Evolutionary conservation across 2,113 vertebrate species (phyloP).

Genomic region (Hipposideros armiger): DNA sequence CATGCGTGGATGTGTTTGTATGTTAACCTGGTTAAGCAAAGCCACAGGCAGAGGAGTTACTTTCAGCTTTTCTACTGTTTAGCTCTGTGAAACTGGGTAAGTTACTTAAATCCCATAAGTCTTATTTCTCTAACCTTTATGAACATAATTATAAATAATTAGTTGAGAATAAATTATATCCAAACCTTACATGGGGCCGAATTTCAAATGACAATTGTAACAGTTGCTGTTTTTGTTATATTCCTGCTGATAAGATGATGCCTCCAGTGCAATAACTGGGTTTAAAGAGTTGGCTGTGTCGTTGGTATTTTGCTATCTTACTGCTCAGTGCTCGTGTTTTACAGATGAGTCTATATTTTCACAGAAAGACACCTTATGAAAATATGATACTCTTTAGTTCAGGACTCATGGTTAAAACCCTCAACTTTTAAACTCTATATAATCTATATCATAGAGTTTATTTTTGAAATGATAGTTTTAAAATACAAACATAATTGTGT

Average conservation of each 20-base stretch:
- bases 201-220: neutral
- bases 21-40: neutral
- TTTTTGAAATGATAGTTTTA: neutral
- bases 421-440: neutral
- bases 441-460: neutral
- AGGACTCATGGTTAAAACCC: neutral
- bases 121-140: neutral
- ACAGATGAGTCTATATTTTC: neutral
- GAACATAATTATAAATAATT: neutral
- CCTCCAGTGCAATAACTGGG: no score
- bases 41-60: neutral
- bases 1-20: accelerated
- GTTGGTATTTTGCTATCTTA: neutral
- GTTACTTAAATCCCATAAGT: neutral
- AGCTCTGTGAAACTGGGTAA: neutral
- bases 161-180: neutral
- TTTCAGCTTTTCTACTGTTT: neutral
- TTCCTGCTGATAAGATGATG: neutral
- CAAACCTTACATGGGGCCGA: neutral
- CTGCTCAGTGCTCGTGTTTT: neutral
- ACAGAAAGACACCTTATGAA: neutral
- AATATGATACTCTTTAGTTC: neutral
- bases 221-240: neutral
- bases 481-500: neutral
- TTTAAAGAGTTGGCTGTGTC: neutral